These are phyloP conservation scores for Pituophis catenifer DNA, from an alignment of 2,113 vertebrate species.

Conservation along the genomic window DNA sequence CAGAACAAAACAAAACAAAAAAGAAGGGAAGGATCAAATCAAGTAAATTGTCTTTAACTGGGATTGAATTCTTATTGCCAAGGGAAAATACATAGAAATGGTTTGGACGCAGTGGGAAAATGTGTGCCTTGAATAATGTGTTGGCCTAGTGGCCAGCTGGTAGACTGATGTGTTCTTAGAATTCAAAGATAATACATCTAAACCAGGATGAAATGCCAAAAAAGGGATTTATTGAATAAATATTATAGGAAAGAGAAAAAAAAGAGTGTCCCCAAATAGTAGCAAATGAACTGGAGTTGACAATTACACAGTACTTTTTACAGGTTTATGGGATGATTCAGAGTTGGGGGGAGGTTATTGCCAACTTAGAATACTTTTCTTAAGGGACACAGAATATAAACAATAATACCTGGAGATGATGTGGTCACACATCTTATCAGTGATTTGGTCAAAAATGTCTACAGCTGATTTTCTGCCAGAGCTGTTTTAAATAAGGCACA, in stretches of 20 bases:
- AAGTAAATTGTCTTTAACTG: neutral
- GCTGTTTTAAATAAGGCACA: neutral
- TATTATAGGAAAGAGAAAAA: neutral
- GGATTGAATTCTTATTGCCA: neutral
- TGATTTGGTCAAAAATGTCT: neutral
- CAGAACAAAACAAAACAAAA: neutral
- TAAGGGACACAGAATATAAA: neutral
- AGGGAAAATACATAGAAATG: neutral
- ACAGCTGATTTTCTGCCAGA: neutral
- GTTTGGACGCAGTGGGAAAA: neutral
- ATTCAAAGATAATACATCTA: neutral
- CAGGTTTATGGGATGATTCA: neutral
- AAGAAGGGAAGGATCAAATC: neutral
- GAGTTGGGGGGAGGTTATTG: neutral
- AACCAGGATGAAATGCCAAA: neutral
- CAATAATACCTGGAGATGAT: neutral
- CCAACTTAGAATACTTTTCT: neutral
- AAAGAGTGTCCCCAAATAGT: neutral
- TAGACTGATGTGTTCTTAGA: neutral
- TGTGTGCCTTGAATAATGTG: neutral
- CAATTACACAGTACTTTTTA: neutral
- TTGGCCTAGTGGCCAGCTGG: neutral
- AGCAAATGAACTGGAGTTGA: neutral
- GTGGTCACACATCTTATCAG: neutral
- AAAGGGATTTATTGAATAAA: neutral